Percentiles rank a stretch among this genome's conserved stretches.
These are phyloP conservation scores for Chelonus insularis DNA, from an alignment of 1,140 invertebrate genomes.

Conservation along the genomic window DNA sequence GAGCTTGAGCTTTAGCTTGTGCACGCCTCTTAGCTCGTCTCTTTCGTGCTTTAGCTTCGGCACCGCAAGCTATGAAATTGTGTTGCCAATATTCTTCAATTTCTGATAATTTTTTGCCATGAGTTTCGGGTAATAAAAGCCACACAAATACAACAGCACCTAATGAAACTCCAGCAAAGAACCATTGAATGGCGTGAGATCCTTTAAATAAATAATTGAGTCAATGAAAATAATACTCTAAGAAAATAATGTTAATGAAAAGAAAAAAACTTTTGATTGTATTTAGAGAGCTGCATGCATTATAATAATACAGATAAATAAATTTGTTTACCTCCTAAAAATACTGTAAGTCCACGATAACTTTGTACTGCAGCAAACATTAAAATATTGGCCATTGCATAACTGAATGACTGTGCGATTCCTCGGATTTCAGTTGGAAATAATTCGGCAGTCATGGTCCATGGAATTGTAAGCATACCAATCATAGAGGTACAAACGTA, in stretches of 20 bases:
- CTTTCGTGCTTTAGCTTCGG: slow-evolving; percentile 38
- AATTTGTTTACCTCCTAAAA: slow-evolving; percentile 55
- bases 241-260: too few relatives aligned
- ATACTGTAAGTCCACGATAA: slow-evolving; percentile 53
- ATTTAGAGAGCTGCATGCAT: too few relatives aligned
- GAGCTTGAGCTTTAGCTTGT: slow-evolving; percentile 31
- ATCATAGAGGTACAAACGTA: slow-evolving; percentile 64
- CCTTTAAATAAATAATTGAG: slow-evolving; percentile 37
- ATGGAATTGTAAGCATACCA: slow-evolving; percentile 64
- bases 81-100: slow-evolving; percentile 67
- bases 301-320: too few relatives aligned
- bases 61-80: slow-evolving; percentile 48
- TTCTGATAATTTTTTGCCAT: slow-evolving; percentile 69
- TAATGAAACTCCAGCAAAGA: slow-evolving; percentile 70
- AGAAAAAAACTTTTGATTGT: too few relatives aligned
- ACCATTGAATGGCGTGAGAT: slow-evolving; percentile 67
- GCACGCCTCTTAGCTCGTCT: slow-evolving; percentile 30
- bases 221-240: not conserved
- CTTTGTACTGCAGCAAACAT: slow-evolving; percentile 63
- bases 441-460: slow-evolving; percentile 67
- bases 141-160: slow-evolving; percentile 64
- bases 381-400: slow-evolving; percentile 60
- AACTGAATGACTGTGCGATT: slow-evolving; percentile 61
- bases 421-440: slow-evolving; percentile 66
- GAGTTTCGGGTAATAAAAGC: slow-evolving; percentile 72